Evolutionary conservation across 2,888 invertebrate genomes (phyloP).

Genomic region (Agriopis aurantiaria): DNA sequence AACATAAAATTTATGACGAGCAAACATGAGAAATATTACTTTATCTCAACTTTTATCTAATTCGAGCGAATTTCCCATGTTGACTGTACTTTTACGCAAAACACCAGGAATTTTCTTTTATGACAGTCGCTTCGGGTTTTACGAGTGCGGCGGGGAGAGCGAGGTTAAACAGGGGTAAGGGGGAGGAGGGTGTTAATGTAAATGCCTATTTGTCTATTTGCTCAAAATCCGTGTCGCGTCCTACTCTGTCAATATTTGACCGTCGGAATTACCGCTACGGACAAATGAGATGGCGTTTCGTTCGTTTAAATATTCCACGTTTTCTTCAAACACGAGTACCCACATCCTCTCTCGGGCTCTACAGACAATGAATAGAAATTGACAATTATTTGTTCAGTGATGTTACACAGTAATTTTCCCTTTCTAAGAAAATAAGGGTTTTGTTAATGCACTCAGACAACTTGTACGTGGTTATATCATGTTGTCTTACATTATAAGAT

Average conservation of each 20-base stretch:
- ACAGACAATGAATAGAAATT: constrained; percentile 46
- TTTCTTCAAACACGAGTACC: constrained; percentile 62
- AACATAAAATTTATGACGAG: constrained; percentile 37
- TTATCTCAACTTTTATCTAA: constrained; percentile 44
- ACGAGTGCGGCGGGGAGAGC: constrained; percentile 49
- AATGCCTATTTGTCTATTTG: constrained; percentile 83
- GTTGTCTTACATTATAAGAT: constrained; percentile 1
- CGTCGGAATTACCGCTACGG: constrained; percentile 81
- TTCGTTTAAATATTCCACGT: constrained; percentile 61
- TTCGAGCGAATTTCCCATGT: constrained; percentile 49
- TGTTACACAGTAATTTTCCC: constrained; percentile 22
- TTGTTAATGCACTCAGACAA: constrained; percentile 5
- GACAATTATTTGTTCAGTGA: constrained; percentile 38
- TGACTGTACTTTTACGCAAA: constrained; percentile 51
- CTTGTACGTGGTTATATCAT: constrained; percentile 13
- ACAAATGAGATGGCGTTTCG: constrained; percentile 76
- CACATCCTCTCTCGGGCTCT: constrained; percentile 33
- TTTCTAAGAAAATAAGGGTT: constrained; percentile 18
- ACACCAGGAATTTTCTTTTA: constrained; percentile 50
- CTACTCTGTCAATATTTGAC: constrained; percentile 82
- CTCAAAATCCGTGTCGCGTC: constrained; percentile 84
- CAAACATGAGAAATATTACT: constrained; percentile 29
- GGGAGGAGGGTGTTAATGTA: constrained; percentile 74
- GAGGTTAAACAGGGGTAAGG: constrained; percentile 43
- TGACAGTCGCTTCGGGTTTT: constrained; percentile 50